phyloP scores from a whole-genome alignment of 2,113 vertebrate genomes.

The Malurus melanocephalus region DNA sequence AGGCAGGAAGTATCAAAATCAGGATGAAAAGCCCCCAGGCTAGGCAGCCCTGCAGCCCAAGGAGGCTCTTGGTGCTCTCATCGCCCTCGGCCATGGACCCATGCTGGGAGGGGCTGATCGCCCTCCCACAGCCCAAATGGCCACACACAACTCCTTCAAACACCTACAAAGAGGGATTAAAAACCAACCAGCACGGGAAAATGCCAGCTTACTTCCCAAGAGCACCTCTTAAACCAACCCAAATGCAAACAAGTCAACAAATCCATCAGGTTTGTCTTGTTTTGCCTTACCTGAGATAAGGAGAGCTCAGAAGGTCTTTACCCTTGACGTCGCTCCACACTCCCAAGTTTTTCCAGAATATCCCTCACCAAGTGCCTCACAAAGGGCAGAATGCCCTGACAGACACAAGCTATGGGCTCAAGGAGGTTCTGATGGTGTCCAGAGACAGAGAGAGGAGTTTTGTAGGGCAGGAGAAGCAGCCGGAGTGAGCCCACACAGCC shows the following conservation, averaged over 20 bases:
- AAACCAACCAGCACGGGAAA: background rate
- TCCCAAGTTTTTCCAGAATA: rapidly evolving
- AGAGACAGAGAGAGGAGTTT: no score
- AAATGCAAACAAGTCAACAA: background rate
- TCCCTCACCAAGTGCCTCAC: rapidly evolving
- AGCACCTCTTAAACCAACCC: background rate
- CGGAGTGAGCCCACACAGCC: rapidly evolving
- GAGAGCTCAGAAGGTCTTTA: rapidly evolving
- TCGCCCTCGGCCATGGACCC: background rate
- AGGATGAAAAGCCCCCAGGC: rapidly evolving
- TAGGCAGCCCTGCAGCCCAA: rapidly evolving
- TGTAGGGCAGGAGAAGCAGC: rapidly evolving
- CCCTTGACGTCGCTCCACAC: rapidly evolving
- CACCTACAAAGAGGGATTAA: rapidly evolving
- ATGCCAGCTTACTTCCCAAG: rapidly evolving
- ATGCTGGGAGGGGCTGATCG: rapidly evolving
- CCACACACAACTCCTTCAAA: no score
- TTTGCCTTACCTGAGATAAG: no score
- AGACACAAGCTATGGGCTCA: rapidly evolving
- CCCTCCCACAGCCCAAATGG: rapidly evolving
- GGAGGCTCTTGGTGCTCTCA: rapidly evolving
- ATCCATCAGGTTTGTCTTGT: rapidly evolving
- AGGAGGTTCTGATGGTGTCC: rapidly evolving
- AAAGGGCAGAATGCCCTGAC: rapidly evolving
- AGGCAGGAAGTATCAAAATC: rapidly evolving